Evolutionary conservation across 2,888 invertebrate genomes (phyloP).

Genomic region (Drosophila flavopinicola): DNA sequence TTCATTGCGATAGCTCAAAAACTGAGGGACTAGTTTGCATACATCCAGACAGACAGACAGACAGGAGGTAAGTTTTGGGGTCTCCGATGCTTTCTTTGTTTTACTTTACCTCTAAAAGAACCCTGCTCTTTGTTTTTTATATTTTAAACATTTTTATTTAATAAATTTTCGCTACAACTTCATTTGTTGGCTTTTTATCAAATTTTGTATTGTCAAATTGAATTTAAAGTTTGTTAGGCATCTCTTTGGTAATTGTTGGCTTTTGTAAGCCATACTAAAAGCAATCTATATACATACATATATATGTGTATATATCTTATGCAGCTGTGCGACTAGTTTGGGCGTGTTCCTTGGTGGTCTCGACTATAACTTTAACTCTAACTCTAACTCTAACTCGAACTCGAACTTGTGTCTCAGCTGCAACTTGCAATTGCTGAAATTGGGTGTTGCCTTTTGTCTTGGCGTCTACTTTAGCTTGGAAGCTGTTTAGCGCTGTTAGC

Average conservation of each 20-base stretch:
- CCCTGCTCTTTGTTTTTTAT: neutral
- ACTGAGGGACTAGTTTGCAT: too few relatives aligned
- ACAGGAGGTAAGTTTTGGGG: too few relatives aligned
- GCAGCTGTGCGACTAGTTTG: conserved; percentile 76
- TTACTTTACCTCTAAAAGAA: neutral
- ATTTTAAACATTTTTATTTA: neutral
- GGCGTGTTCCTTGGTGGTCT: conserved; percentile 75
- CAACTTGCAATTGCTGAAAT: conserved; percentile 59
- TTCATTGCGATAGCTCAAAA: too few relatives aligned
- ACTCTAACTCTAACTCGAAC: conserved; percentile 26
- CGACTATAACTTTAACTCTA: conserved; percentile 32
- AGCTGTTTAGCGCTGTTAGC: conserved; percentile 40
- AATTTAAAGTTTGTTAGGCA: conserved; percentile 52
- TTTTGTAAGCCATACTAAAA: conserved; percentile 6
- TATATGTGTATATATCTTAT: too few relatives aligned
- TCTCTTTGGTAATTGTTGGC: conserved; percentile 12
- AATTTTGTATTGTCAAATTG: conserved; percentile 55
- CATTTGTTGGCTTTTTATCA: conserved; percentile 6
- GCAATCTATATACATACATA: too few relatives aligned
- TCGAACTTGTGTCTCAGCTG: conserved; percentile 16
- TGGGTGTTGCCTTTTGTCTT: conserved; percentile 62
- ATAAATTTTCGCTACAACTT: conserved; percentile 17
- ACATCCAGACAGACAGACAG: too few relatives aligned
- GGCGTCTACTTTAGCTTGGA: too few relatives aligned
- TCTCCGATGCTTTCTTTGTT: neutral